A percentile compares a stretch with the other conserved stretches of the same genome.
Evolutionary conservation across 2,888 invertebrate genomes (phyloP).

Genomic region (Mallateleia sp.): DNA sequence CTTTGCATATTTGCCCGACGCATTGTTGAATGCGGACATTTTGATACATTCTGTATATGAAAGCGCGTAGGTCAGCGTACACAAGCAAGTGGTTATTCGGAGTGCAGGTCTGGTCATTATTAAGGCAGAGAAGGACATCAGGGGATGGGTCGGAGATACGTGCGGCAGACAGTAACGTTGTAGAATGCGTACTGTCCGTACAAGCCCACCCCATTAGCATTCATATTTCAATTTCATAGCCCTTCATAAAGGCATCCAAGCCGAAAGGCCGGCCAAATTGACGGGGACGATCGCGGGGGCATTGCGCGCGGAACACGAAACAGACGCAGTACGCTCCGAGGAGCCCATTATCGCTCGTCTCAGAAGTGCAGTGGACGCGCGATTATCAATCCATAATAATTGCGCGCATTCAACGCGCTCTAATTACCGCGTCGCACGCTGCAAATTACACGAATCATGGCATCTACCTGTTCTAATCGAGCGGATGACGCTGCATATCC

Average conservation of each 20-base stretch:
- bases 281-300: slow-evolving; percentile 18
- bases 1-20: not conserved
- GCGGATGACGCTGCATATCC: slow-evolving; percentile 60
- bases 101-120: slow-evolving; percentile 51
- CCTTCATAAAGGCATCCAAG: slow-evolving; percentile 61
- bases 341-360: slow-evolving; percentile 84
- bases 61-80: not conserved
- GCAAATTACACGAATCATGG: slow-evolving; percentile 61
- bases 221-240: slow-evolving; percentile 86
- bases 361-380: slow-evolving; percentile 84
- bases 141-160: slow-evolving; percentile 55
- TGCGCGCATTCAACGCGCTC: slow-evolving; percentile 86
- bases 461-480: slow-evolving; percentile 59
- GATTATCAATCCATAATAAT: slow-evolving; percentile 88
- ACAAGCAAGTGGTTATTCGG: slow-evolving; percentile 47
- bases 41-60: slow-evolving; percentile 26
- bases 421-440: slow-evolving; percentile 85
- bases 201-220: slow-evolving; percentile 84
- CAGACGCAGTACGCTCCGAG: slow-evolving; percentile 70
- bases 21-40: slow-evolving; percentile 9
- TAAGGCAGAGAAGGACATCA: slow-evolving; percentile 41
- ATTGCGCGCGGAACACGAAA: slow-evolving; percentile 7
- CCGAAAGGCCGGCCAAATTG: slow-evolving; percentile 60
- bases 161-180: slow-evolving; percentile 82
- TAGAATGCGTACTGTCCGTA: slow-evolving; percentile 76